These are phyloP conservation scores for Microctonus aethiopoides DNA, from an alignment of 2,888 invertebrate species.

Conservation along the genomic window DNA sequence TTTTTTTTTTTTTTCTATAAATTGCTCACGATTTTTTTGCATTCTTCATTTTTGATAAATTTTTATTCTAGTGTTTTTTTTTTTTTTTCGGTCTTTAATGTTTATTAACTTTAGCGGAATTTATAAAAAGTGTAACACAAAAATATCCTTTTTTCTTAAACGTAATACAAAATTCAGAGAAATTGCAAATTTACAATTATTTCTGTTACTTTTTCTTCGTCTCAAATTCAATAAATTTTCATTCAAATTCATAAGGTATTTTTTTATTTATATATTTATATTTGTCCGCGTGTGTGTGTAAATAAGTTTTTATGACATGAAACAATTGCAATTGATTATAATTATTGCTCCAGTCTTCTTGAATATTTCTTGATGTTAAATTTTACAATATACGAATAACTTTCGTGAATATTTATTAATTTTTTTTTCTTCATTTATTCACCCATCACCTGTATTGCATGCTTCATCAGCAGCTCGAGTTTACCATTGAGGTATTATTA, in stretches of 20 bases:
- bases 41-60: neutral
- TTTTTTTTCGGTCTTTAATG: constrained; percentile 14
- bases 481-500: neutral
- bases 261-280: constrained; percentile 7
- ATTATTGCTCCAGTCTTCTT: neutral
- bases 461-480: neutral
- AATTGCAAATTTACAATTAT: constrained; percentile 62
- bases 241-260: neutral
- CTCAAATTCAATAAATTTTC: constrained; percentile 12
- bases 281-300: constrained; percentile 24
- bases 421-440: constrained; percentile 34
- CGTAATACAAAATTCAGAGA: constrained; percentile 62
- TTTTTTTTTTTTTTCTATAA: constrained; percentile 24
- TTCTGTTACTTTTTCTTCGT: constrained; percentile 35
- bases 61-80: neutral
- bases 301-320: neutral
- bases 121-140: constrained; percentile 66
- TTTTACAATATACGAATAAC: neutral
- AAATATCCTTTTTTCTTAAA: constrained; percentile 62
- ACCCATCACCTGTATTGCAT: neutral
- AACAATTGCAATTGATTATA: neutral
- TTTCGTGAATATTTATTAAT: neutral
- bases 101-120: constrained; percentile 55
- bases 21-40: constrained; percentile 22
- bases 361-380: neutral